Base-by-base conservation (phyloP, 2,797 vertebrate species). In the Chiroxiphia lanceolata region DNA sequence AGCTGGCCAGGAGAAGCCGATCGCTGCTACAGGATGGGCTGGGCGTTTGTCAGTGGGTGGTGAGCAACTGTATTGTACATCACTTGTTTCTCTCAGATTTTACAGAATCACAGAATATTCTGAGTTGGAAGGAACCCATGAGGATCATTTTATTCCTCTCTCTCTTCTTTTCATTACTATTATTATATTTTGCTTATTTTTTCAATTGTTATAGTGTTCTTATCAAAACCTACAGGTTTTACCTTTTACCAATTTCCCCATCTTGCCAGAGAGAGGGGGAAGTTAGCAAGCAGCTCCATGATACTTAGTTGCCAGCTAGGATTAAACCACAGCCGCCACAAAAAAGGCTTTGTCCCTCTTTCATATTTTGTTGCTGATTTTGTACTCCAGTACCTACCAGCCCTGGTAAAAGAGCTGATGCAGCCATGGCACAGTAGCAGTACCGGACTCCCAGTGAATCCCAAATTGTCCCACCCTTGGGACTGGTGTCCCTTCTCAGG, bases 1-100 rank as follows among this genome's bases (percentile, higher is more conserved):
- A 77, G 29, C 18, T 64, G 50, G 19, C 31, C 44, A 77, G 75
- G 42, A 42, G 40, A 33, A 22, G 31, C 6, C 33, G 31, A 44
- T n/a, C 4, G 4, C 57, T 56, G 18, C 67, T 50, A 10, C 31
- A 63, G 50, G 36, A 9, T 9, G 23, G 11, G 44, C 22, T 82
- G 56, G 26, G 6, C 7, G 16, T 15, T 3, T 1, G 15, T 18
- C 71, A 83, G 48, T 0, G 0, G 11, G 15, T 19, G 38, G 25
- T 31, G 21, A 53, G 25, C 10, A 57, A 31, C 20, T 51, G 29
- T 22, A 45, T 5, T 53, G 20, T 38, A 25, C 19, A n/a, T n/a
- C 27, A n/a, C 9, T 44, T n/a, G 4, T 64, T 83, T 65, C 38
- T 53, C 50, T 20, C 31, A 34, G 25, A 71, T 65, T 71, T 63